phyloP scores from a whole-genome alignment of 1,140 invertebrate species.

The Drosophila rufa region DNA sequence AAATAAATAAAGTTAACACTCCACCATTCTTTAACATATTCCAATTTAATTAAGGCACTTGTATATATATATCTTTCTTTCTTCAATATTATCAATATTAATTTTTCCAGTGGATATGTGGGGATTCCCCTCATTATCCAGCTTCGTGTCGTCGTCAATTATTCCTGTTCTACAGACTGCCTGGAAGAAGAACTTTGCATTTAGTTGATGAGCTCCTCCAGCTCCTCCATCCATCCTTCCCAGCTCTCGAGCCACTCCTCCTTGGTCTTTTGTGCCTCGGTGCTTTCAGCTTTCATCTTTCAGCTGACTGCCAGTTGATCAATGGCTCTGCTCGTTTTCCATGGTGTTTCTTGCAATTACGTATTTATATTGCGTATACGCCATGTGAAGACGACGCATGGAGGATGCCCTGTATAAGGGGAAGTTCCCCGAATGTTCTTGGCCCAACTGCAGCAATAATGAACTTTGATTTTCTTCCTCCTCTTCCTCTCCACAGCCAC shows the following conservation, averaged over 20 bases:
- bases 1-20: no score
- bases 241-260: conserved; percentile 28
- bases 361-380: conserved; percentile 71
- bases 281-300: conserved; percentile 49
- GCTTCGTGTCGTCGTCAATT: conserved; percentile 73
- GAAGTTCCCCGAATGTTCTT: conserved; percentile 44
- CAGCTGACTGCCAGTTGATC: conserved; percentile 62
- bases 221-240: conserved; percentile 15
- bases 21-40: no score
- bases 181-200: conserved; percentile 64
- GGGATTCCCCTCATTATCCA: conserved; percentile 71
- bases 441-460: conserved; percentile 62
- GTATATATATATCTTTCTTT: no score
- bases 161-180: conserved; percentile 65
- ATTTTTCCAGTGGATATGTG: conserved; percentile 28
- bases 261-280: conserved; percentile 55
- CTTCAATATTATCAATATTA: neutral
- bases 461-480: conserved; percentile 64
- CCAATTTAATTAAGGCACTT: no score
- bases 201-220: conserved; percentile 73
- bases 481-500: neutral
- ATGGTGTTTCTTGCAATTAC: conserved; percentile 63
- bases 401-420: neutral
- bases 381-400: conserved; percentile 42
- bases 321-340: conserved; percentile 51